phyloP scores from a whole-genome alignment of 2,113 vertebrate genomes.

The Tenrec ecaudatus region DNA sequence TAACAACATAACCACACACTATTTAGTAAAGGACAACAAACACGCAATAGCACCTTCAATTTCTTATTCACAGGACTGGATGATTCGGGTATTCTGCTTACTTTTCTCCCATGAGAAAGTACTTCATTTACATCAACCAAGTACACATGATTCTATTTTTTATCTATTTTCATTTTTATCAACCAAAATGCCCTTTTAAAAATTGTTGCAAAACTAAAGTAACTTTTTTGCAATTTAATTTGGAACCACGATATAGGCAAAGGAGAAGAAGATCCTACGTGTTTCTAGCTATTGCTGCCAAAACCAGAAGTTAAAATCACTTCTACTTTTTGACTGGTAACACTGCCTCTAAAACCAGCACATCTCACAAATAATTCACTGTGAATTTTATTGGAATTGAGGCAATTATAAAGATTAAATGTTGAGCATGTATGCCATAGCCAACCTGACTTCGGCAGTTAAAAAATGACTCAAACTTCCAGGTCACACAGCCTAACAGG shows the following conservation, averaged over 20 bases:
- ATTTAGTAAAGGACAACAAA: conserved; percentile 4
- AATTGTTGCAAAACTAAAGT: conserved; percentile 5
- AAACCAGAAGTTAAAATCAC: background rate
- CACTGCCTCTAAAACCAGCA: conserved; percentile 41
- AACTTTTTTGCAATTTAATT: conserved; percentile 61
- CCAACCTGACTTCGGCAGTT: conserved; percentile 4
- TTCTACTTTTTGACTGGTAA: background rate
- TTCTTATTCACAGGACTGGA: conserved; percentile 7
- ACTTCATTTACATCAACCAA: conserved; percentile 46
- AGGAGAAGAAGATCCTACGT: background rate
- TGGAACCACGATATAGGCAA: background rate
- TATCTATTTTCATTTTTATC: background rate
- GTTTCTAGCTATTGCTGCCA: background rate
- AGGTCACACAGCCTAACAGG: background rate
- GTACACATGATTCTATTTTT: background rate
- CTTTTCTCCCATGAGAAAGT: conserved; percentile 13
- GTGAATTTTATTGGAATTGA: background rate
- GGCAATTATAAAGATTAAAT: background rate
- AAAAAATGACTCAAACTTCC: conserved; percentile 21
- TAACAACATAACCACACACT: background rate
- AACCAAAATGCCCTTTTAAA: background rate
- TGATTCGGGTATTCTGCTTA: background rate
- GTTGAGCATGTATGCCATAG: background rate
- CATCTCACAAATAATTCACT: background rate
- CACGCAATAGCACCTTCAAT: conserved; percentile 23